Conservation (phyloP, 1,140 invertebrate genomes). For the Holotrichia oblita region DNA sequence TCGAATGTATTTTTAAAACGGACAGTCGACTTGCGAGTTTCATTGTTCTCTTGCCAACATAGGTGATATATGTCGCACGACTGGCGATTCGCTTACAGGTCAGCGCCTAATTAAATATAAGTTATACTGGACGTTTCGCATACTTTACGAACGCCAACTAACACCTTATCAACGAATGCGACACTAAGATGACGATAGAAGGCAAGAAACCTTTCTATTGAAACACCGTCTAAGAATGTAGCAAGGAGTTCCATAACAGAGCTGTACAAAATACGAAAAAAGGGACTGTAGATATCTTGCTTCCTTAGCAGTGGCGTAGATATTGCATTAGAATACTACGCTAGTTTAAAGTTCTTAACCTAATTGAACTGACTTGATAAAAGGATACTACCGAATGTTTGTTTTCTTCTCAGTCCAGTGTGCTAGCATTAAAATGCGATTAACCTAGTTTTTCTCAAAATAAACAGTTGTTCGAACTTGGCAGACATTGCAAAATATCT, state of each 20-base stretch:
- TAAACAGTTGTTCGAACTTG: too few relatives aligned
- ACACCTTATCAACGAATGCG: slow-evolving; percentile 35
- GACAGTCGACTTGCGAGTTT: background rate
- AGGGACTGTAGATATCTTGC: background rate
- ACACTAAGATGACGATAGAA: slow-evolving; percentile 22
- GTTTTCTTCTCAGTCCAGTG: too few relatives aligned
- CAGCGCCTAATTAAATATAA: slow-evolving; percentile 40
- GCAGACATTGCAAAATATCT: too few relatives aligned
- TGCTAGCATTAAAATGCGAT: too few relatives aligned
- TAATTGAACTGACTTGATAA: too few relatives aligned
- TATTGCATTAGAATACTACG: background rate
- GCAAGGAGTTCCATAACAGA: background rate
- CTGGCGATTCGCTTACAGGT: slow-evolving; percentile 37
- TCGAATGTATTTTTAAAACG: slow-evolving; percentile 32
- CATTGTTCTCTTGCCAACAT: slow-evolving; percentile 27
- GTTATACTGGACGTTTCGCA: slow-evolving; percentile 33
- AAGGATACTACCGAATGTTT: too few relatives aligned
- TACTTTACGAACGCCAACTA: slow-evolving; percentile 28
- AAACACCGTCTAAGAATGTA: background rate
- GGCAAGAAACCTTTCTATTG: background rate
- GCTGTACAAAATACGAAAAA: background rate
- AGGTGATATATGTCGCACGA: slow-evolving; percentile 38
- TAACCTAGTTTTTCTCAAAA: too few relatives aligned
- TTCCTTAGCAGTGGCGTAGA: background rate
- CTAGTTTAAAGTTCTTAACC: too few relatives aligned